These are phyloP conservation scores for Hippolais icterina DNA, from an alignment of 2,113 vertebrate genomes.

Conservation along the genomic window DNA sequence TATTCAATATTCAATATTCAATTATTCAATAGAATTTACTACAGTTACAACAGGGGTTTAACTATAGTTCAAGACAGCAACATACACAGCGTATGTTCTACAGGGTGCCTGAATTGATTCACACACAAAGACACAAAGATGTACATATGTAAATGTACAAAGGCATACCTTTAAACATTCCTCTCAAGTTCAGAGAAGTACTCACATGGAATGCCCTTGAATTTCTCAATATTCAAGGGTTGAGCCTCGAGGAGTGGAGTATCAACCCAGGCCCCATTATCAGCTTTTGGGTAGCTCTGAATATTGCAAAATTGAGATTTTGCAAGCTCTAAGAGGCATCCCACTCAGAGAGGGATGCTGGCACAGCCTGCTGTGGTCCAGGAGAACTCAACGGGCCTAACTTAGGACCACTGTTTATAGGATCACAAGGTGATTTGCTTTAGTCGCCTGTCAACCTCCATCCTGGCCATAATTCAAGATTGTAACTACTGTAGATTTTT, in stretches of 20 bases:
- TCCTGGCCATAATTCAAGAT: not conserved
- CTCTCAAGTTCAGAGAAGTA: not conserved
- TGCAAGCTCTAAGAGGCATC: not conserved
- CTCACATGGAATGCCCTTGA: not conserved
- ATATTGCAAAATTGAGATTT: not conserved
- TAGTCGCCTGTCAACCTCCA: not conserved
- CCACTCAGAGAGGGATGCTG: not conserved
- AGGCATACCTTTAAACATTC: not conserved
- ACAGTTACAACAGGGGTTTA: not conserved
- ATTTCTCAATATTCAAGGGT: not conserved
- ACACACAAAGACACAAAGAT: not conserved
- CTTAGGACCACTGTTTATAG: not conserved
- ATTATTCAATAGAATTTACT: not conserved
- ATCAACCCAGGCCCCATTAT: fast-evolving
- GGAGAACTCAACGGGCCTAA: not conserved
- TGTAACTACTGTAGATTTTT: not conserved
- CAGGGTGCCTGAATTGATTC: not conserved
- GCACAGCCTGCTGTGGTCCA: not conserved
- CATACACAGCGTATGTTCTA: not conserved
- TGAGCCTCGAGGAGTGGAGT: not conserved
- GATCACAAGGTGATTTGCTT: not conserved
- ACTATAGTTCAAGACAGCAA: not conserved
- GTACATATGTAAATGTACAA: not conserved
- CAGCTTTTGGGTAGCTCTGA: not conserved
- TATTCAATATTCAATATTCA: no score